phyloP scores from a whole-genome alignment of 2,888 invertebrate species.

The Melinopterus prodromus region DNA sequence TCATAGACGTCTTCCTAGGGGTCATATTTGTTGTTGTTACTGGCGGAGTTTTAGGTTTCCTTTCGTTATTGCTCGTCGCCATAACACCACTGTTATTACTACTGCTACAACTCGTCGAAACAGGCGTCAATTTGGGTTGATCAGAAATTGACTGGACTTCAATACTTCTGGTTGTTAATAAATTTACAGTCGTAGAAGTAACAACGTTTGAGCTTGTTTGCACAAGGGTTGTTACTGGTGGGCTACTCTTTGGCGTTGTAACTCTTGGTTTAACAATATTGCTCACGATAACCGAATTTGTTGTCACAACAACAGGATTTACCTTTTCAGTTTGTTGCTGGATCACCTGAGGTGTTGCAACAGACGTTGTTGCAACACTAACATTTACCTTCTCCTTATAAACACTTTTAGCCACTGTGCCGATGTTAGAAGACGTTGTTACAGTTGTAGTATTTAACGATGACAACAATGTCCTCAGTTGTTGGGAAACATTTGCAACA shows the following conservation, averaged over 20 bases:
- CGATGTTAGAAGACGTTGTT: conserved; percentile 63
- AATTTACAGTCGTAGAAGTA: conserved; percentile 44
- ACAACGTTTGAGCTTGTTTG: conserved; percentile 22
- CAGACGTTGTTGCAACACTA: conserved; percentile 18
- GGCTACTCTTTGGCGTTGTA: conserved; percentile 40
- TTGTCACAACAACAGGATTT: conserved; percentile 45
- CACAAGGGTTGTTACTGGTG: conserved; percentile 27
- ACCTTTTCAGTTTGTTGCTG: conserved; percentile 29
- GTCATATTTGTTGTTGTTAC: conserved; percentile 19
- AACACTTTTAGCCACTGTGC: conserved; percentile 57
- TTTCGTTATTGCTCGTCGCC: neutral
- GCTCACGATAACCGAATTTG: conserved; percentile 52
- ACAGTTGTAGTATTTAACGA: conserved; percentile 69
- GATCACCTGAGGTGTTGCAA: conserved; percentile 40
- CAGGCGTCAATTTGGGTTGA: conserved; percentile 51
- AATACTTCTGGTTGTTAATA: conserved; percentile 39
- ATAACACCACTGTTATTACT: conserved; percentile 12
- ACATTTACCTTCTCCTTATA: conserved; percentile 49
- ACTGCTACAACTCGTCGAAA: neutral
- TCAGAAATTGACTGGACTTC: conserved; percentile 53
- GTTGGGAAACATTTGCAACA: conserved; percentile 76
- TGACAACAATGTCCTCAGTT: conserved; percentile 71
- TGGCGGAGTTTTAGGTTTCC: neutral
- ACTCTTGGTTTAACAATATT: conserved; percentile 50
- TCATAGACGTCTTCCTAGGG: conserved; percentile 52